Evolutionary conservation across 2,888 invertebrate species (phyloP).

Genomic region (Agrochola lota): DNA sequence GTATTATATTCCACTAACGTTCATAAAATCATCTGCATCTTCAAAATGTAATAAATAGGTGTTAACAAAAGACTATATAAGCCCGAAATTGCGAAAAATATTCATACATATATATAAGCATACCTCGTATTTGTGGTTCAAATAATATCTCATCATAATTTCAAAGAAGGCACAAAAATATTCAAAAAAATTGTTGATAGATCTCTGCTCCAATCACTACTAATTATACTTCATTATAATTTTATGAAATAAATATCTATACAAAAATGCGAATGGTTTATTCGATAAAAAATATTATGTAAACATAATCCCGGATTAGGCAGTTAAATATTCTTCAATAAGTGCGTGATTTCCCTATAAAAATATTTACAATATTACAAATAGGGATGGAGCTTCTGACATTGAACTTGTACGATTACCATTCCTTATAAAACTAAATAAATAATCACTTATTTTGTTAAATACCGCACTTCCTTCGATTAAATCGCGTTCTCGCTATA

Average conservation of each 20-base stretch:
- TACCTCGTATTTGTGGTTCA: constrained; percentile 61
- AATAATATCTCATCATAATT: constrained; percentile 62
- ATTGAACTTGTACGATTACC: constrained; percentile 69
- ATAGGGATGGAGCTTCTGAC: constrained; percentile 51
- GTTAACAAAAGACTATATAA: constrained; percentile 71
- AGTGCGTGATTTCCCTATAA: constrained; percentile 31
- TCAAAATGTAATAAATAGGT: constrained; percentile 63
- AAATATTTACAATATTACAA: constrained; percentile 59
- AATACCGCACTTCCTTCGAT: constrained; percentile 72
- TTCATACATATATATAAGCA: constrained; percentile 62
- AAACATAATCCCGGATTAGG: constrained; percentile 22
- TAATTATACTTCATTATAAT: constrained; percentile 53
- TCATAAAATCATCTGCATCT: constrained; percentile 81
- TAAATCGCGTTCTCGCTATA: constrained; percentile 45
- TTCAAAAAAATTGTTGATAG: constrained; percentile 68
- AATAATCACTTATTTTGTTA: constrained; percentile 76
- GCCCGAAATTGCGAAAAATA: constrained; percentile 69
- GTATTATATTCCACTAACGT: constrained; percentile 85
- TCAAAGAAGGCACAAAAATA: constrained; percentile 63
- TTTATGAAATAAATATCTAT: constrained; percentile 57
- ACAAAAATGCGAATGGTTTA: constrained; percentile 64
- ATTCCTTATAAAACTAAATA: constrained; percentile 79
- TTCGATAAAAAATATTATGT: constrained; percentile 32
- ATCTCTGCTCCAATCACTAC: constrained; percentile 73
- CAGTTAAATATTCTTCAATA: constrained; percentile 14